Evolutionary conservation across 2,113 vertebrate genomes (phyloP), one percentile per base, ranked within the genome.

Genomic region (Brachyhypopomus gauderio): DNA sequence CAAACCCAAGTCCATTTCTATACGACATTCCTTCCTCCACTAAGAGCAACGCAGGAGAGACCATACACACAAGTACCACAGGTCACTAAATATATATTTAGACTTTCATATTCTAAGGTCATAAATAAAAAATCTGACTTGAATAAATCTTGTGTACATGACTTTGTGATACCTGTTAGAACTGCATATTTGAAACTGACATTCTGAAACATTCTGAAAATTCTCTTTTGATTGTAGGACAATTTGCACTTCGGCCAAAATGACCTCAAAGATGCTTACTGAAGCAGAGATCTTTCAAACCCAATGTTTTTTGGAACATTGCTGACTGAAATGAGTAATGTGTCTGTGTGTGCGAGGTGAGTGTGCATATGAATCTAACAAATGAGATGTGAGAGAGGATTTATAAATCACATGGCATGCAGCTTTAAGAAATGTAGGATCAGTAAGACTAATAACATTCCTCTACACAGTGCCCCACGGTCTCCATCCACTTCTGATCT

Each of bases 311-410:
- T 41, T 9, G 25, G n/a, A 58, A 22, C 59, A 63, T 25, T 8
- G 34, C 36, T 70, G 36, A 41, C 66, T n/a, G 34, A 41, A 34
- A 11, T 12, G 66, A 34, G 19, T n/a, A n/a, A 41, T 25, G 23
- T 30, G 16, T 27, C 19, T 45, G 75, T 41, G 7, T 59, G 83
- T 16, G 23, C 34, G 27, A 59, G 56, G 45, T 69, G 12, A 74
- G 76, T 74, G 25, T 66, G 70, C n/a, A 25, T 64, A 34, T 74
- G 41, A 12, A 25, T 23, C 36, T 38, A 30, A 27, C 12, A 25
- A 25, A 48, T 27, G 45, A 84, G 90, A 55, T 59, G 63, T 30
- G 63, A 41, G 45, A 52, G 45, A 12, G 66, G 66, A 41, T 30
- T 66, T 66, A 66, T 38, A 22, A 34, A 36, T 67, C 64, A 20